Evolutionary conservation across 2,113 vertebrate genomes (phyloP).

Genomic region (Coreoperca whiteheadi): DNA sequence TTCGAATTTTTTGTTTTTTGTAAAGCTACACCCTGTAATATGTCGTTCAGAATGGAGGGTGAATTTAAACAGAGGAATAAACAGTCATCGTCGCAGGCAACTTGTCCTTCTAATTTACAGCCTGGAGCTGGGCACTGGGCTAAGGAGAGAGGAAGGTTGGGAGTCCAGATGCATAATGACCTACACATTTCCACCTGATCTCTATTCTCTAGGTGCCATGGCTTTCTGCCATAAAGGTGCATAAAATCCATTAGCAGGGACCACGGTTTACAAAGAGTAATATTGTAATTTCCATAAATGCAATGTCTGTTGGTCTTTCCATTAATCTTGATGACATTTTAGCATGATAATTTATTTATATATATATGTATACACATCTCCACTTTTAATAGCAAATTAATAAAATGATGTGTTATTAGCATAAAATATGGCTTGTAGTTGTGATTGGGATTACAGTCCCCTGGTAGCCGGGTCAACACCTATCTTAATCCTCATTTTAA

Average conservation of each 20-base stretch:
- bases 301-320: constrained; percentile 76
- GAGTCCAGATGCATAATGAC: constrained; percentile 76
- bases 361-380: constrained; percentile 56
- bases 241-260: constrained; percentile 81
- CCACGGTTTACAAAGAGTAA: constrained; percentile 81
- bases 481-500: constrained; percentile 65
- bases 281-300: constrained; percentile 85
- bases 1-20: constrained; percentile 47
- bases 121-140: constrained; percentile 59
- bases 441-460: constrained; percentile 60
- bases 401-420: constrained; percentile 78
- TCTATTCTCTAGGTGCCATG: constrained; percentile 71
- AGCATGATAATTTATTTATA: constrained; percentile 81
- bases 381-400: constrained; percentile 75
- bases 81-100: constrained; percentile 68
- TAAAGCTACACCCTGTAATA: constrained; percentile 67
- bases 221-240: constrained; percentile 77
- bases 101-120: constrained; percentile 81
- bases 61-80: constrained; percentile 81
- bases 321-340: constrained; percentile 86
- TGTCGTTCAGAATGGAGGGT: constrained; percentile 63
- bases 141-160: constrained; percentile 78
- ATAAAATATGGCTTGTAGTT: constrained; percentile 62
- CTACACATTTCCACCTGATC: constrained; percentile 75
- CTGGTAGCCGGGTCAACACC: constrained; percentile 50